Evolutionary conservation across 2,797 vertebrate species (phyloP).

Genomic region (Adrianichthys oophorus): DNA sequence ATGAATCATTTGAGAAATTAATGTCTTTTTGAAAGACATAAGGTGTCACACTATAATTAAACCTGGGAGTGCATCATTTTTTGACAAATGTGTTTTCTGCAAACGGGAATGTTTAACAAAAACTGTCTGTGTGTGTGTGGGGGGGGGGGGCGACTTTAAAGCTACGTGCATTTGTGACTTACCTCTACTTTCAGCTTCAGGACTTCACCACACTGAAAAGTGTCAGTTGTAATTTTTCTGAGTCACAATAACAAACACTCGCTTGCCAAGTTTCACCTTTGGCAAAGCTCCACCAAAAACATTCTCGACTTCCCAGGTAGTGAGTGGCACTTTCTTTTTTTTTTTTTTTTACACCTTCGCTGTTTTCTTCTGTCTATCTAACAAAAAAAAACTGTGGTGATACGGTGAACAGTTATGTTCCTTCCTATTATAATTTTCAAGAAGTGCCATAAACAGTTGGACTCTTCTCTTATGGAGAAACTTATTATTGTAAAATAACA

Average conservation of each 20-base stretch:
- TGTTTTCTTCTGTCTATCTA: constrained; percentile 10
- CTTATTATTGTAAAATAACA: constrained; percentile 53
- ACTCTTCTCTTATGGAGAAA: constrained; percentile 61
- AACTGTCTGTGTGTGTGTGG: no score
- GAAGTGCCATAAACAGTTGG: constrained; percentile 73
- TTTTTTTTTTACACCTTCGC: constrained; percentile 16
- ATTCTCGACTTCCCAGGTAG: constrained; percentile 4
- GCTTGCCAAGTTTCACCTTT: constrained; percentile 2
- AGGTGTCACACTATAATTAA: constrained; percentile 3
- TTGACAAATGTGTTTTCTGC: constrained; percentile 2
- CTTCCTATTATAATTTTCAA: constrained; percentile 58
- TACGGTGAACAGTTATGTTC: constrained; percentile 58
- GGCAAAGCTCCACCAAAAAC: constrained; percentile 6
- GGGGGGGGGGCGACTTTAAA: neutral
- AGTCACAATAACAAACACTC: constrained; percentile 3
- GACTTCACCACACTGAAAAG: constrained; percentile 14
- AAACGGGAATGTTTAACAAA: neutral
- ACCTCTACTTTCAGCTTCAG: constrained; percentile 6
- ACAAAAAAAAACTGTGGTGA: constrained; percentile 42
- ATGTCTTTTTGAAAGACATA: neutral
- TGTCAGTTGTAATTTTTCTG: constrained; percentile 21
- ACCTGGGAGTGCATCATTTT: constrained; percentile 14
- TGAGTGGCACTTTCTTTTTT: constrained; percentile 31
- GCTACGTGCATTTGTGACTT: constrained; percentile 2
- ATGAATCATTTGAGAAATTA: constrained; percentile 5